These are phyloP conservation scores for Ptilorrhoa leucosticta DNA, from an alignment of 2,113 vertebrate genomes.

Conservation along the genomic window DNA sequence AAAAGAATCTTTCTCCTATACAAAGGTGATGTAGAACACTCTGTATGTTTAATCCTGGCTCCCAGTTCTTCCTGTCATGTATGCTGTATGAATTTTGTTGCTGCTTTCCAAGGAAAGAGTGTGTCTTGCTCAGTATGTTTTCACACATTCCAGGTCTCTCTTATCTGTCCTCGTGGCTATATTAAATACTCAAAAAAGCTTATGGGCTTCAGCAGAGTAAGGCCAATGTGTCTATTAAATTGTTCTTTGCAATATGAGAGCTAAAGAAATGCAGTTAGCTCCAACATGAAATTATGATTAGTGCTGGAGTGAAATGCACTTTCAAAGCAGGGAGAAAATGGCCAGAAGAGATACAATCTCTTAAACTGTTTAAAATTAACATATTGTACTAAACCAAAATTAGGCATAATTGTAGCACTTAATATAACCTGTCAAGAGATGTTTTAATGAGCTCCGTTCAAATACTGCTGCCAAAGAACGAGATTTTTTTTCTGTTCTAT, in stretches of 20 bases:
- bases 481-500: neutral
- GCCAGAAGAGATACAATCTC: neutral
- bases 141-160: neutral
- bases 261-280: neutral
- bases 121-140: neutral
- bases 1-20: neutral
- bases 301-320: neutral
- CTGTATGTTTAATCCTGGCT: neutral
- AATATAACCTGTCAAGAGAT: constrained; percentile 5
- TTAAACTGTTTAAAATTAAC: constrained; percentile 26
- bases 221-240: neutral
- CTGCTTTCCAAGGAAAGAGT: neutral
- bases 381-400: constrained; percentile 21
- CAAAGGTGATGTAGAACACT: neutral
- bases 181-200: neutral
- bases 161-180: neutral
- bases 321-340: neutral
- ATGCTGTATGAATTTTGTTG: neutral
- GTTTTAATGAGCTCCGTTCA: constrained; percentile 1
- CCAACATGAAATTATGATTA: neutral
- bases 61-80: neutral
- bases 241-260: neutral
- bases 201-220: neutral
- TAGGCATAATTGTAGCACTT: constrained; percentile 12
- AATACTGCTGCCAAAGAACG: neutral